Evolutionary conservation across 1,140 invertebrate species (phyloP).

Genomic region (Bathynomus jamesi): DNA sequence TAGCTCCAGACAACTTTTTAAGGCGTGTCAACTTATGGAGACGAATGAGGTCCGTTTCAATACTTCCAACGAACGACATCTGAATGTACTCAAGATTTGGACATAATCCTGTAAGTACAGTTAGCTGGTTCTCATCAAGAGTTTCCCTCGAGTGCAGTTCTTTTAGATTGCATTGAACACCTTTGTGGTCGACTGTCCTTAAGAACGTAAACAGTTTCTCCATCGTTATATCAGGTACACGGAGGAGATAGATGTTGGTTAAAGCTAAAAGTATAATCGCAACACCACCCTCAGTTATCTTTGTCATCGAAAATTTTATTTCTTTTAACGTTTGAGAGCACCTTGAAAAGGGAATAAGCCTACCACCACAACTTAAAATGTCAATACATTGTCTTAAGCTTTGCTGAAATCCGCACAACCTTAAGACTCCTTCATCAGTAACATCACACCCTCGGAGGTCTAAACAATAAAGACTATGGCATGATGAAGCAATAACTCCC

Average conservation of each 20-base stretch:
- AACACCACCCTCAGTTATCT: conserved; percentile 34
- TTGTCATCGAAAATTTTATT: conserved; percentile 35
- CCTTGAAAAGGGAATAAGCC: conserved; percentile 15
- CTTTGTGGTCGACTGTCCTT: conserved; percentile 24
- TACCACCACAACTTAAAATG: conserved; percentile 22
- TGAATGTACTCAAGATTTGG: conserved; percentile 34
- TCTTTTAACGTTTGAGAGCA: conserved; percentile 26
- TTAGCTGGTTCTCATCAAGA: conserved; percentile 32
- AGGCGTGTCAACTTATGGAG: conserved; percentile 23
- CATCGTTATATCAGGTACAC: conserved; percentile 35
- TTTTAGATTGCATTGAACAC: conserved; percentile 31
- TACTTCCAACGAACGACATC: conserved; percentile 29
- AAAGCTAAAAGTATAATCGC: conserved; percentile 32
- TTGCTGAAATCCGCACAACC: conserved; percentile 26
- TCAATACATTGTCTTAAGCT: conserved; percentile 23
- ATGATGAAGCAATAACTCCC: conserved; percentile 26
- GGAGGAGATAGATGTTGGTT: conserved; percentile 28
- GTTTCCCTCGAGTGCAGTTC: conserved; percentile 35
- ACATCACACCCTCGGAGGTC: conserved; percentile 32
- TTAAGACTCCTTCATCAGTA: conserved; percentile 30
- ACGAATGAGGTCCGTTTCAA: conserved; percentile 28
- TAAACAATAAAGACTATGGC: conserved; percentile 23
- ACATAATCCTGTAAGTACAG: conserved; percentile 26
- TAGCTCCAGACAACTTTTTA: conserved; percentile 21
- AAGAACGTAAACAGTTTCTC: conserved; percentile 33